A percentile compares a stretch with the other conserved stretches of the same genome.
Evolutionary conservation across 2,113 vertebrate genomes (phyloP).

Genomic region (Nerophis ophidion): DNA sequence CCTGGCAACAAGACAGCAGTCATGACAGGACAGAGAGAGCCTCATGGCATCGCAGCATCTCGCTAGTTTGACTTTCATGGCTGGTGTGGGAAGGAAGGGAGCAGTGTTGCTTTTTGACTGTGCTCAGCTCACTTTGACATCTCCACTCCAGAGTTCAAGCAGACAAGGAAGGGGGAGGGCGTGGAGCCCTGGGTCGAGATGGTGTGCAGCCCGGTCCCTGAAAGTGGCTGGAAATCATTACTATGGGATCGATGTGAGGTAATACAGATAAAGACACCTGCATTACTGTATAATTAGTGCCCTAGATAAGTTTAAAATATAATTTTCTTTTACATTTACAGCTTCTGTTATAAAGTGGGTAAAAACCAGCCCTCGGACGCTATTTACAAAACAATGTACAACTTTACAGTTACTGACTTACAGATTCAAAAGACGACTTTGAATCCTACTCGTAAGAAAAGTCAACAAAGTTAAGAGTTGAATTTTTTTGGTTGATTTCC

Average conservation of each 20-base stretch:
- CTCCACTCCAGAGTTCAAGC: slow-evolving; percentile 35
- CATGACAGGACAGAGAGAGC: slow-evolving; percentile 46
- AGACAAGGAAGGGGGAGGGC: slow-evolving; percentile 27
- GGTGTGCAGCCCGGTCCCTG: slow-evolving; percentile 24
- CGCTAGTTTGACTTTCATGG: slow-evolving; percentile 4
- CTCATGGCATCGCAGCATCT: slow-evolving; percentile 22
- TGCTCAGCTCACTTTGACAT: slow-evolving; percentile 13
- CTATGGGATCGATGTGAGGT: slow-evolving; percentile 28
- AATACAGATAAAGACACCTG: slow-evolving; percentile 43
- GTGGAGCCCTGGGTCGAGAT: slow-evolving; percentile 18
- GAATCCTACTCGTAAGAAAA: slow-evolving; percentile 43
- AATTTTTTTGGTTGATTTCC: slow-evolving; percentile 17
- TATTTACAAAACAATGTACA: slow-evolving; percentile 77
- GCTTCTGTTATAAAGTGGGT: slow-evolving; percentile 67
- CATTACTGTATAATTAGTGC: slow-evolving; percentile 38
- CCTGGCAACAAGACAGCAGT: slow-evolving; percentile 60
- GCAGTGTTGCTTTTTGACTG: slow-evolving; percentile 17
- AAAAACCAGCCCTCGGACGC: slow-evolving; percentile 60
- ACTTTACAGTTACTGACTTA: slow-evolving; percentile 66
- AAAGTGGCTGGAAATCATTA: slow-evolving; percentile 47
- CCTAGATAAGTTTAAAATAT: slow-evolving; percentile 57
- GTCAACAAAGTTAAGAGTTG: slow-evolving; percentile 25
- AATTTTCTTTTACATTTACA: slow-evolving; percentile 55
- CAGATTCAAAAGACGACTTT: slow-evolving; percentile 46
- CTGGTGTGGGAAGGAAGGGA: slow-evolving; percentile 10